Evolutionary conservation across 2,888 invertebrate genomes (phyloP).

Genomic region (Agriopis aurantiaria): DNA sequence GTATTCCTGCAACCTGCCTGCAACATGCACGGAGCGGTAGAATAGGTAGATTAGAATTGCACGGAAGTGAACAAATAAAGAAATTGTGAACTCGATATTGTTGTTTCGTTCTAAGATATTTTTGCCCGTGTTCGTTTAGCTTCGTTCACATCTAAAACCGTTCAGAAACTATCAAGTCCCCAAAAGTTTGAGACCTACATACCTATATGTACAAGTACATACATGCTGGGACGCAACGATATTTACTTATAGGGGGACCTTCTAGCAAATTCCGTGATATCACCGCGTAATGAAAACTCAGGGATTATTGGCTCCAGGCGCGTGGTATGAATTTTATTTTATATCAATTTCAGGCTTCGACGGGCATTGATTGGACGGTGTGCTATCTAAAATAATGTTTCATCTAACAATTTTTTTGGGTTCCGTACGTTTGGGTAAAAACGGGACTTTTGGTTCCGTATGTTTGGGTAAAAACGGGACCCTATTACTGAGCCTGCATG

Average conservation of each 20-base stretch:
- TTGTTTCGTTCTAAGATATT: too few relatives aligned
- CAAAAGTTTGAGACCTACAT: conserved; percentile 1
- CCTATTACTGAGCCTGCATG: too few relatives aligned
- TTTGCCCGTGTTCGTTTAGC: too few relatives aligned
- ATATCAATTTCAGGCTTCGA: conserved; percentile 24
- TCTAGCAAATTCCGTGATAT: conserved; percentile 1
- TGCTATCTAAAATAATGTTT: background rate
- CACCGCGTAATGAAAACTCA: conserved; percentile 3
- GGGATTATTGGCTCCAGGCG: conserved; percentile 5
- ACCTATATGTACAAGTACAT: background rate
- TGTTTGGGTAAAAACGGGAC: too few relatives aligned
- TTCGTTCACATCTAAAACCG: background rate
- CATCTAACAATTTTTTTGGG: background rate
- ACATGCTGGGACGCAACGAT: conserved; percentile 22
- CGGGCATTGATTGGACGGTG: conserved; percentile 19
- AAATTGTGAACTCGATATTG: too few relatives aligned
- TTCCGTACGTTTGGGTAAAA: too few relatives aligned
- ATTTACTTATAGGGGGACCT: conserved; percentile 8
- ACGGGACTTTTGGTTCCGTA: too few relatives aligned
- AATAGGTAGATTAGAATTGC: too few relatives aligned
- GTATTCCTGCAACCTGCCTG: too few relatives aligned
- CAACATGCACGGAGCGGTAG: too few relatives aligned
- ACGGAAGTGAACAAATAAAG: too few relatives aligned
- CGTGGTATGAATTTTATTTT: conserved; percentile 12
- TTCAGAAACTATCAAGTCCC: background rate